A percentile compares a stretch with the other conserved stretches of the same genome.
Evolutionary conservation across 2,113 vertebrate species (phyloP).

Genomic region (Phoenicopterus ruber): DNA sequence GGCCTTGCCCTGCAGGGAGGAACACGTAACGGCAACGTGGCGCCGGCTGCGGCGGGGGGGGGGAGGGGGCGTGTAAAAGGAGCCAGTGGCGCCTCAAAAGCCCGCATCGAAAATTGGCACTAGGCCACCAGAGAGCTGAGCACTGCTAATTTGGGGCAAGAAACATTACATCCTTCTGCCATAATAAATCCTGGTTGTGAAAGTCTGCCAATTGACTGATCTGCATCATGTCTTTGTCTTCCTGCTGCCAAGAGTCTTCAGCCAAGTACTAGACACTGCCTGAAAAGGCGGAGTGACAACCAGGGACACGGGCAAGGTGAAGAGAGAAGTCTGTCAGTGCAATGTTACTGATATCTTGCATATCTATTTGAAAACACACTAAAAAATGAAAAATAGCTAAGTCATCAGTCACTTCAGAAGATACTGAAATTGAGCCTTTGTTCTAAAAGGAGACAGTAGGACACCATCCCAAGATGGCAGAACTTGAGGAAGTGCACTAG

Average conservation of each 20-base stretch:
- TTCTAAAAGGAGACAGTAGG: background rate
- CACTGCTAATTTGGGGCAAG: fast-evolving
- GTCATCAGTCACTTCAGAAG: background rate
- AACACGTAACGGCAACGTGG: background rate
- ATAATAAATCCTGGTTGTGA: background rate
- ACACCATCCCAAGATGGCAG: no score
- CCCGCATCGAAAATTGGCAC: background rate
- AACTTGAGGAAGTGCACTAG: background rate
- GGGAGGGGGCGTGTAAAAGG: fast-evolving
- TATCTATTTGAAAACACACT: background rate
- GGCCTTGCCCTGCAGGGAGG: background rate
- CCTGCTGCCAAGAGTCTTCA: background rate
- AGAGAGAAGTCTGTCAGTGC: background rate
- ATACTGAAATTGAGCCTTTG: background rate
- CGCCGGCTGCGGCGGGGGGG: no score
- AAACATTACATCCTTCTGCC: background rate
- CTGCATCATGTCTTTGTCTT: background rate
- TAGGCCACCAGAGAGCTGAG: fast-evolving
- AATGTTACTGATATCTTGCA: background rate
- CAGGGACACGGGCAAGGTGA: background rate
- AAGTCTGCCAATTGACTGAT: background rate
- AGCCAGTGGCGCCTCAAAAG: no score
- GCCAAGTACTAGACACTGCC: fast-evolving
- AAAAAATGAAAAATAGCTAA: background rate
- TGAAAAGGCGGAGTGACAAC: background rate